Evolutionary conservation across 1,140 invertebrate species (phyloP).

Genomic region (Drosophila sturtevanti): DNA sequence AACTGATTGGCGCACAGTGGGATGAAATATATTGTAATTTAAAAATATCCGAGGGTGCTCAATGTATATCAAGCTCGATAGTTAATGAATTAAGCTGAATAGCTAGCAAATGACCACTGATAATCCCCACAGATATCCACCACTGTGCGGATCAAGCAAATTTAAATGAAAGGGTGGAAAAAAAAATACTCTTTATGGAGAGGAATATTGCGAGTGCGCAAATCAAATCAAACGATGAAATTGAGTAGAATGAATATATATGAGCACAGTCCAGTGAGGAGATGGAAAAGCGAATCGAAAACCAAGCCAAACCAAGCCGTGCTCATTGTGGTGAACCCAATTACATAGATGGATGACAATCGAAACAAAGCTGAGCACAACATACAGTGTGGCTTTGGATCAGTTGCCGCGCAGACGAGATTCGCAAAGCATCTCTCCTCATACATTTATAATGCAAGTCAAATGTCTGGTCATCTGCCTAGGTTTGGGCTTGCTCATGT

Average conservation of each 20-base stretch:
- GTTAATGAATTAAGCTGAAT: too few species aligned
- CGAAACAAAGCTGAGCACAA: conserved; percentile 53
- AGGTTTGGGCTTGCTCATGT: conserved; percentile 63
- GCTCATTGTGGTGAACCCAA: conserved; percentile 53
- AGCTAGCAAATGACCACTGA: background rate
- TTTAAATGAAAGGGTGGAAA: conserved; percentile 46
- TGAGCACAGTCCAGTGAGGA: conserved; percentile 24
- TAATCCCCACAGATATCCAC: background rate
- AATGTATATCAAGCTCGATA: too few species aligned
- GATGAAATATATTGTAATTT: background rate
- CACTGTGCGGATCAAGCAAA: conserved; percentile 40
- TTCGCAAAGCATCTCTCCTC: conserved; percentile 56
- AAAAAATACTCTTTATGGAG: conserved; percentile 37
- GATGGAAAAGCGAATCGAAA: conserved; percentile 40
- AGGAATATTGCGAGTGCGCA: conserved; percentile 50
- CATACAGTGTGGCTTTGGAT: conserved; percentile 30
- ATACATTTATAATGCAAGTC: conserved; percentile 57
- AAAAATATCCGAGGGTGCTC: background rate
- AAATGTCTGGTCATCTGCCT: conserved; percentile 68
- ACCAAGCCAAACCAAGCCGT: conserved; percentile 24
- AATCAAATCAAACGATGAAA: conserved; percentile 70
- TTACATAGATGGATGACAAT: background rate
- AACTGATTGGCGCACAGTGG: conserved; percentile 48
- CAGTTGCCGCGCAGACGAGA: conserved; percentile 67
- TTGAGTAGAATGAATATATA: conserved; percentile 49